Evolutionary conservation across 1,140 invertebrate species (phyloP), one percentile per base, ranked within the genome.

Genomic region (Nasonia vitripennis): DNA sequence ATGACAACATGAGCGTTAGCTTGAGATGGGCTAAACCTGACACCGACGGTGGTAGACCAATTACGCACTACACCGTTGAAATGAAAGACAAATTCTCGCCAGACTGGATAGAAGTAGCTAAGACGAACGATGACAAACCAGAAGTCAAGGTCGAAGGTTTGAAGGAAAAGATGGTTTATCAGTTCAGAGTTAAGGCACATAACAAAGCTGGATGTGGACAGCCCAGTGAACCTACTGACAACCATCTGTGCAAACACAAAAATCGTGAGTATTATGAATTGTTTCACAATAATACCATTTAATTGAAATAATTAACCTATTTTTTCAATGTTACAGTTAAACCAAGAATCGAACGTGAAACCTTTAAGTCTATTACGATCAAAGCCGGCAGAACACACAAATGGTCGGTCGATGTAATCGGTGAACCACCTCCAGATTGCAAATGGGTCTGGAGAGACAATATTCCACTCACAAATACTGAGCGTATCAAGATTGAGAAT

Each of bases 51-150:
- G 99, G 99, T 37, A 95, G 98, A 86, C 97, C 98, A n/a, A 98
- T 99, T 86, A 95, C 96, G 77, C 97, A 98, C 88, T 99, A 99
- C 89, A 95, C 98, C 34, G 95, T 99, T 75, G 98, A 99, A 94
- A 98, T 98, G 94, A 99, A 98, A 91, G 98, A 99, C 90, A 99
- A 99, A 94, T 97, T 98, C 89, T 95, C 97, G 27, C 94, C 95
- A 17, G 97, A 98, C 82, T 99, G 98, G 98, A 94, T 95, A 41
- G 97, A 99, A 94, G 96, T 98, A 14, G 93, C 95, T 1, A 97
- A 97, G 90, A 98, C 98, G 0, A 93, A 95, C 73, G 96, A 97
- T 87, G 95, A 94, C 14, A 96, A 95, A 82, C 96, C 97, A 0
- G 96, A 97, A 92, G 95, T 94, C 71, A 96, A 96, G 90, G 97